Evolutionary conservation across 2,797 vertebrate species (phyloP), one percentile per base, ranked within the genome.

Genomic region (Ctenochaetus hawaiiensis): DNA sequence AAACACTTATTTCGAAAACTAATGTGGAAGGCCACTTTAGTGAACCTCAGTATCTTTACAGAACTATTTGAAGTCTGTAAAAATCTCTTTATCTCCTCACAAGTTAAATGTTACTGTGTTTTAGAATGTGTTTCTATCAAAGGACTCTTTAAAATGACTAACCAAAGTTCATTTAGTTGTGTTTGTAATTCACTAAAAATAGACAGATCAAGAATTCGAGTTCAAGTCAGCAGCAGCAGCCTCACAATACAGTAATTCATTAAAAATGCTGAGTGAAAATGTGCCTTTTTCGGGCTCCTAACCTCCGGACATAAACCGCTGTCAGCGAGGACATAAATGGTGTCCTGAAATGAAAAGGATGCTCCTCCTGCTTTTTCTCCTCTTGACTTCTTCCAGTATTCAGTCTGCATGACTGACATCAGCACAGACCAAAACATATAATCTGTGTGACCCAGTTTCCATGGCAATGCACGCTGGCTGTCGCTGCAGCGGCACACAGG

Each of bases 381-480:
- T 73, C 81, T 71, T 44, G 64, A 81, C 79, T 84, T 81, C 87
- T 75, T 81, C 69, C 82, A 75, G 62, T 72, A 75, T 78, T 88
- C 78, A 13, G 70, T 91, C 85, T 85, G 91, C 89, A 84, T 88
- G 91, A 89, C 84, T 93, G 90, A 89, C 89, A 89, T 89, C 85
- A 37, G 72, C 75, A 57, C 79, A 82, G 83, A 89, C 87, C 83
- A 75, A 85, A 93, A 92, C 89, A 87, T 88, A 85, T 91, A 87
- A 90, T 94, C 89, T 92, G 85, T 57, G 90, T 93, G 91, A 93
- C 91, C 91, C 90, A 93, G 91, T 93, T 94, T 93, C 91, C 89
- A 91, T 91, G 90, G 87, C 81, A 18, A 92, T 92, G 86, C 81
- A 88, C 58, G 81, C 80, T 80, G 79, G 85, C 84, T 82, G 84